phyloP scores from a whole-genome alignment of 2,113 vertebrate genomes.

The Oryzias javanicus region DNA sequence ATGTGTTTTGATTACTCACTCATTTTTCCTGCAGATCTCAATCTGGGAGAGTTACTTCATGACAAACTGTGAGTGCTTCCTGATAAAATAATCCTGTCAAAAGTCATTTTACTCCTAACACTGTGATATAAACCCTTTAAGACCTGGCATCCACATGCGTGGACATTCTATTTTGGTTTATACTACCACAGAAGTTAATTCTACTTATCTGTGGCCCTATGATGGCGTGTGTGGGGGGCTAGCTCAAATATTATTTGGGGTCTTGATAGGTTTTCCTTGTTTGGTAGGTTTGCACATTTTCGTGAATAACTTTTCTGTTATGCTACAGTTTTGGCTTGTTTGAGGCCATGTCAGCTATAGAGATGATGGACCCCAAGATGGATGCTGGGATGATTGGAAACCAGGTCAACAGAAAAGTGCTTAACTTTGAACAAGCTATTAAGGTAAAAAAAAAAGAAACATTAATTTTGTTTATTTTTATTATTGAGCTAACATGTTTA shows the following conservation, averaged over 20 bases:
- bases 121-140: not conserved
- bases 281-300: not conserved
- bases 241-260: no score
- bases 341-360: slow-evolving; percentile 99
- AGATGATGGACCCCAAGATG: slow-evolving; percentile 99
- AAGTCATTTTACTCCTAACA: not conserved
- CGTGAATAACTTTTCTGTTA: not conserved
- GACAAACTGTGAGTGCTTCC: slow-evolving; percentile 93
- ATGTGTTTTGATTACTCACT: not conserved
- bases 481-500: not conserved
- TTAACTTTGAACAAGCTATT: slow-evolving; percentile 97
- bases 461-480: not conserved
- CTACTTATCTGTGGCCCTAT: no score
- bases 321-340: slow-evolving; percentile 91
- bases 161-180: no score
- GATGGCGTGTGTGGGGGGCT: no score
- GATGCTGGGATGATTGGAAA: slow-evolving; percentile 99
- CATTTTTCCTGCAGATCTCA: slow-evolving; percentile 83
- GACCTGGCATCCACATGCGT: no score
- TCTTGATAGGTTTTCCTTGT: not conserved
- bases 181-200: not conserved
- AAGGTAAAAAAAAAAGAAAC: slow-evolving; percentile 77
- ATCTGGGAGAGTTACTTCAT: slow-evolving; percentile 96
- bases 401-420: slow-evolving; percentile 97
- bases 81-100: no score